Evolutionary conservation across 2,797 vertebrate genomes (phyloP).

Genomic region (Steatocranus sp.): DNA sequence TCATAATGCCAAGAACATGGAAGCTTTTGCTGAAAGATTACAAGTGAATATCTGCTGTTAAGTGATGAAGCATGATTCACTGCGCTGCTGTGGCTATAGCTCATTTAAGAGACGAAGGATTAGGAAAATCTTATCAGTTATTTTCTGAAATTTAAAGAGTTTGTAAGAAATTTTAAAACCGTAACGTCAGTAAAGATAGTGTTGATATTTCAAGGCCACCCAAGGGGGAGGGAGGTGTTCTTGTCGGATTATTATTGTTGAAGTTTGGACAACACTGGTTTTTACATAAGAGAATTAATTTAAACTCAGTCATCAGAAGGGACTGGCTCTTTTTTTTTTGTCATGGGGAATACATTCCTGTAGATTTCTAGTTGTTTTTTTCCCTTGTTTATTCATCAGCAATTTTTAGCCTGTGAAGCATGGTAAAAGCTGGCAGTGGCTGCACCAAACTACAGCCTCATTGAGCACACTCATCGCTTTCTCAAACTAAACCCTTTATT

Average conservation of each 20-base stretch:
- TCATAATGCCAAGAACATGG: conserved; percentile 9
- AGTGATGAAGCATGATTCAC: neutral
- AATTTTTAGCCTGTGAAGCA: neutral
- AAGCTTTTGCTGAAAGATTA: neutral
- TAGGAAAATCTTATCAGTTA: neutral
- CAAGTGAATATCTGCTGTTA: neutral
- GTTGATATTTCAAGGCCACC: neutral
- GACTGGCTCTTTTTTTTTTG: neutral
- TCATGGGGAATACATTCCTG: neutral
- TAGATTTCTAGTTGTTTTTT: neutral
- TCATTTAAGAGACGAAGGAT: neutral
- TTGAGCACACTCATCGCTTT: conserved; percentile 14
- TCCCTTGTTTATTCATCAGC: neutral
- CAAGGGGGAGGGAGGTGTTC: neutral
- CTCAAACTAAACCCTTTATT: neutral
- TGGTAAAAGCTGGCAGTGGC: conserved; percentile 20
- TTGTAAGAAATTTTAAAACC: neutral
- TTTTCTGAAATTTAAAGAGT: neutral
- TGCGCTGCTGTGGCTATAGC: neutral
- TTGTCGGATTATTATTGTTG: neutral
- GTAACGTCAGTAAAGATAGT: neutral
- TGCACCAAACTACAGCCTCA: conserved; percentile 11
- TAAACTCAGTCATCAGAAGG: neutral
- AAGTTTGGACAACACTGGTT: neutral
- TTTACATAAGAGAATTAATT: neutral